Evolutionary conservation across 2,113 vertebrate genomes (phyloP).

Genomic region (Erinaceus europaeus): DNA sequence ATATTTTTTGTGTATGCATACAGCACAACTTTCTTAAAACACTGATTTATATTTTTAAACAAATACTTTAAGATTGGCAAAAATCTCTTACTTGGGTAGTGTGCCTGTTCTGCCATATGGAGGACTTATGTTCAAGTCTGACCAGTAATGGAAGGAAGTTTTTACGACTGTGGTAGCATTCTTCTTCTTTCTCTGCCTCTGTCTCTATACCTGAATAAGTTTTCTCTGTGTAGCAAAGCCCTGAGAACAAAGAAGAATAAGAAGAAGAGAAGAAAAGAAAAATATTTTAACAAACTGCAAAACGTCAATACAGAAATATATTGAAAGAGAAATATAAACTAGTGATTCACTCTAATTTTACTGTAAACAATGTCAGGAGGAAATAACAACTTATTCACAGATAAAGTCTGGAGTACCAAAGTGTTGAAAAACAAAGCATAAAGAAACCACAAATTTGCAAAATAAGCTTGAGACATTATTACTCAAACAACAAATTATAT

Average conservation of each 20-base stretch:
- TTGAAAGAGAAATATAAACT: not conserved
- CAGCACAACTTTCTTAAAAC: no score
- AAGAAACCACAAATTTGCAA: not conserved
- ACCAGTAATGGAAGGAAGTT: no score
- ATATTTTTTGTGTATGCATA: no score
- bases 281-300: not conserved
- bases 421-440: not conserved
- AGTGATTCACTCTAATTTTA: not conserved
- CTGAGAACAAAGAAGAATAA: no score
- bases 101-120: no score
- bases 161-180: no score
- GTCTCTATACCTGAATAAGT: no score
- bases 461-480: constrained; percentile 10
- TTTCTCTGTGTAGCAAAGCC: no score
- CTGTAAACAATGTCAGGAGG: not conserved
- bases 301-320: not conserved
- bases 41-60: not conserved
- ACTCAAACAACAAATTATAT: not conserved
- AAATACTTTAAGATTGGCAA: not conserved
- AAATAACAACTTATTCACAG: constrained; percentile 8
- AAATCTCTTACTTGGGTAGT: no score
- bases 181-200: no score
- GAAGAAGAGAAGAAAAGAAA: no score
- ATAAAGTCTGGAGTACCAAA: not conserved
- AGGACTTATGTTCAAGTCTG: no score